phyloP scores from a whole-genome alignment of 1,140 invertebrate species.

The Amyelois transitella region DNA sequence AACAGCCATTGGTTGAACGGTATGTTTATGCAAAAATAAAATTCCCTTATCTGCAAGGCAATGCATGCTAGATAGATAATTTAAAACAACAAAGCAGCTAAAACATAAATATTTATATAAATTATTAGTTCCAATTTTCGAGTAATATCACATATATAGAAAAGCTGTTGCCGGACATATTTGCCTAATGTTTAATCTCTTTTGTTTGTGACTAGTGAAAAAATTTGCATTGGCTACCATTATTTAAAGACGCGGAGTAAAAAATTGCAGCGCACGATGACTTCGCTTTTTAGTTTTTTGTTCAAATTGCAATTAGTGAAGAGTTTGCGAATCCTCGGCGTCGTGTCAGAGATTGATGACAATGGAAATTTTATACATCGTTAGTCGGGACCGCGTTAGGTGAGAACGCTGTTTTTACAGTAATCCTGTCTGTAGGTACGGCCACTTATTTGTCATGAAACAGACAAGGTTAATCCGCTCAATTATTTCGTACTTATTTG shows the following conservation, averaged over 20 bases:
- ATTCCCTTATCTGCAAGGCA: not conserved
- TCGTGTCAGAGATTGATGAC: slow-evolving; percentile 73
- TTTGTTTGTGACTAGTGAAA: slow-evolving; percentile 16
- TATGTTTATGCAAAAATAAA: not conserved
- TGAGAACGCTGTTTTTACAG: slow-evolving; percentile 64
- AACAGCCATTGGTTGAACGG: not conserved
- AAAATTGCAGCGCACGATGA: slow-evolving; percentile 63
- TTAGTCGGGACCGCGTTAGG: slow-evolving; percentile 65
- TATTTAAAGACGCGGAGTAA: slow-evolving; percentile 45
- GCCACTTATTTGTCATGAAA: slow-evolving; percentile 34
- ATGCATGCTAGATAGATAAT: too few relatives aligned
- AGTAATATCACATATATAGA: too few relatives aligned
- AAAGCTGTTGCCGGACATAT: too few relatives aligned
- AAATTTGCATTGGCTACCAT: slow-evolving; percentile 12
- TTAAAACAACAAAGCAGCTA: too few relatives aligned
- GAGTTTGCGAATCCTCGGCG: slow-evolving; percentile 69
- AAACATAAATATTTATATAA: not conserved
- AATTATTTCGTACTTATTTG: too few relatives aligned
- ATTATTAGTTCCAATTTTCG: too few relatives aligned
- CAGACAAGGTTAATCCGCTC: slow-evolving; percentile 22
- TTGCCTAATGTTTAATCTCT: not conserved
- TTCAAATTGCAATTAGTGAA: slow-evolving; percentile 73
- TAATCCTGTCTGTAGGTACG: slow-evolving; percentile 51
- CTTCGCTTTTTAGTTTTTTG: slow-evolving; percentile 67
- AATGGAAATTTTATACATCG: slow-evolving; percentile 74